Percentiles rank a stretch among this genome's conserved stretches.
Evolutionary conservation across 2,113 vertebrate species (phyloP).

Genomic region (Azemiops feae): DNA sequence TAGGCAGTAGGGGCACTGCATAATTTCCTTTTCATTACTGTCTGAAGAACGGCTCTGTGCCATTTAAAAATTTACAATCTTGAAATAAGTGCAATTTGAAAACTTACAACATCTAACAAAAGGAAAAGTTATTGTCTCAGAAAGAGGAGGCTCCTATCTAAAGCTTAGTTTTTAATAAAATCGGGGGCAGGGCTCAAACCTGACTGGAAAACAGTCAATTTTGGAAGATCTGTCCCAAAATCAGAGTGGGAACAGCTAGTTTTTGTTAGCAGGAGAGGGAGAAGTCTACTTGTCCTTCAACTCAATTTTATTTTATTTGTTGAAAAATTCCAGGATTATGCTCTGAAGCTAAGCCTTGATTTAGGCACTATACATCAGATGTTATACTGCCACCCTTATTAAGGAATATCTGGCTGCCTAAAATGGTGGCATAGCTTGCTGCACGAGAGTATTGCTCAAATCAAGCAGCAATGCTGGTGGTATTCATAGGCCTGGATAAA

Average conservation of each 20-base stretch:
- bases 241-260: neutral
- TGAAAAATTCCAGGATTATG: neutral
- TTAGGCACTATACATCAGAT: neutral
- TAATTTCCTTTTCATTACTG: neutral
- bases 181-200: neutral
- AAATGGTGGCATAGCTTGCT: conserved; percentile 4
- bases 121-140: neutral
- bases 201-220: neutral
- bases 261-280: neutral
- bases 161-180: neutral
- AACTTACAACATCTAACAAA: neutral
- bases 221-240: neutral
- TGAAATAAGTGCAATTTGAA: neutral
- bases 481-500: conserved; percentile 16
- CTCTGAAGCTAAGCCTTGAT: neutral
- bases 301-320: neutral
- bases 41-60: neutral
- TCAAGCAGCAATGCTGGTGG: neutral
- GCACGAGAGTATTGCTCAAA: neutral
- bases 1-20: neutral
- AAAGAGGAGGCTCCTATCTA: neutral
- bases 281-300: neutral
- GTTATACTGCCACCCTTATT: neutral
- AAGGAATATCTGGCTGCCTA: neutral
- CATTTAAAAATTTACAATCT: neutral